Base-by-base conservation (phyloP, 2,888 invertebrate species). In the Tetheella fluctuosa region DNA sequence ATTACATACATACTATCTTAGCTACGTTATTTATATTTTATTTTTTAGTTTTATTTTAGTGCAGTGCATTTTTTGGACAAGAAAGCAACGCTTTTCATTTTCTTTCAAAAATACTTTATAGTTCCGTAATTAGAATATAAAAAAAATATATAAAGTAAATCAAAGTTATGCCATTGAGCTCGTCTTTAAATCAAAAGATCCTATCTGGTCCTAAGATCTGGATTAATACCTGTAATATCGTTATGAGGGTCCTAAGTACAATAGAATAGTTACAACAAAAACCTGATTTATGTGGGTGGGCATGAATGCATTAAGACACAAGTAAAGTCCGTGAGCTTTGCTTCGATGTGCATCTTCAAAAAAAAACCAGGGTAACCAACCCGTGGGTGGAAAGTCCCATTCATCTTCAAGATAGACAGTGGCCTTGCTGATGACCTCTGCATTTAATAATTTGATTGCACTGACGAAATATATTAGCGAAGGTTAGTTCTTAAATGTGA, bases 281-380 rank as follows among this genome's bases (percentile, higher is more conserved):
- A 17, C 48, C 48, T 48, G 48, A 20, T n/a, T 20, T 20, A n/a
- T 10, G 48, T 48, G 8, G 48, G 48, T 48, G 48, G 48, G 48
- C 48, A 48, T 48, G 48, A 48, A 48, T 48, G 10, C 48, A 48
- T 20, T 48, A 48, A 39, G 39, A 39, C 6, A 20, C 20, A 48
- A 48, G 5, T 20, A 17, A 42, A 42, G 42, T 7, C 3, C 15
- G 37, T 7, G 37, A n/a, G 39, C 48, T 48, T 48, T 20, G 10
- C 20, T 20, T 48, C n/a, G n/a, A 48, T 48, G 48, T 48, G 48
- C 48, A 48, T 48, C 20, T n/a, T 39, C n/a, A 39, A 39, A 48
- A 48, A 2, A 48, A 20, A 20, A 48, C n/a, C 39, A 48, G 48
- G 20, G 48, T 17, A 10, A 48, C 48, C 20, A 48, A 2, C 10